Conservation (phyloP, 2,113 vertebrate species). For the Atlantisia rogersi region DNA sequence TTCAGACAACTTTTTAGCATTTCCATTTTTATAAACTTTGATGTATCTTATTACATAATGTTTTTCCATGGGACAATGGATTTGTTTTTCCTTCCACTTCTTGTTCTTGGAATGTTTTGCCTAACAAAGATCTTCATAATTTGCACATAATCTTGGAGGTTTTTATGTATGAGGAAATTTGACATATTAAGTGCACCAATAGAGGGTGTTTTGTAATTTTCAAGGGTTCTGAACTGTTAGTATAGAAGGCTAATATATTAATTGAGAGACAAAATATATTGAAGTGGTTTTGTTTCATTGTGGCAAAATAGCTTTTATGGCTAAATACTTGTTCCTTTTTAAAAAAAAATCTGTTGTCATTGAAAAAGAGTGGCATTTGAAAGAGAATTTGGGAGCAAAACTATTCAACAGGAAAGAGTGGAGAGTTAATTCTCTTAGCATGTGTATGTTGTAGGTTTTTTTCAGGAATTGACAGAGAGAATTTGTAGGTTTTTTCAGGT, state of each 20-base stretch:
- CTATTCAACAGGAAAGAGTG: not conserved
- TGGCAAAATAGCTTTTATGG: not conserved
- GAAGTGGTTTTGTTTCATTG: not conserved
- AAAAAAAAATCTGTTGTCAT: not conserved
- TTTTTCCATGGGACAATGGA: not conserved
- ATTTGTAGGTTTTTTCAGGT: not conserved
- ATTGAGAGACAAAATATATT: not conserved
- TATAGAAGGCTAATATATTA: not conserved
- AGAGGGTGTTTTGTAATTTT: not conserved
- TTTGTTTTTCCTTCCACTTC: accelerated
- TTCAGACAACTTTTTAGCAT: not conserved
- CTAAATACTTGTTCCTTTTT: not conserved
- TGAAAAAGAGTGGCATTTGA: not conserved
- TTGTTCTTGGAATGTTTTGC: not conserved
- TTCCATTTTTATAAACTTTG: not conserved
- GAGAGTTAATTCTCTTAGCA: not conserved
- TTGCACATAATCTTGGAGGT: not conserved
- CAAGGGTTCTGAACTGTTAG: not conserved
- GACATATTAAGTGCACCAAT: not conserved
- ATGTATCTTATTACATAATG: not conserved
- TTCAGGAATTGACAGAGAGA: not conserved
- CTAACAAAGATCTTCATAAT: not conserved
- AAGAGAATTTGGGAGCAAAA: not conserved
- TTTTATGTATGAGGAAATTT: not conserved
- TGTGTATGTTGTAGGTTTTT: not conserved